A percentile compares a stretch with the other conserved stretches of the same genome.
Evolutionary conservation across 2,797 vertebrate genomes (phyloP).

Genomic region (Sebastes variabilis): DNA sequence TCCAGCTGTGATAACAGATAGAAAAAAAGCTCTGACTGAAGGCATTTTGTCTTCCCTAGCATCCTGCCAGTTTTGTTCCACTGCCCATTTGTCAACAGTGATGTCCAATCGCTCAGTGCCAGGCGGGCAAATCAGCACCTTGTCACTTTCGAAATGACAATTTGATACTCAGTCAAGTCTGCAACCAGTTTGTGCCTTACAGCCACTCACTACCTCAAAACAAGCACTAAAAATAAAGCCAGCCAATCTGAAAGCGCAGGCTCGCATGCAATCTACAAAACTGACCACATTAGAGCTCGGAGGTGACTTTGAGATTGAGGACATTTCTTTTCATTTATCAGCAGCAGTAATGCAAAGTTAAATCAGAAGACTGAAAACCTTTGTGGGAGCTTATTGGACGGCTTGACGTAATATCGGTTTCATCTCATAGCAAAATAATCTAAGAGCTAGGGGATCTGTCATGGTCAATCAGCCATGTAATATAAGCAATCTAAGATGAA

Average conservation of each 20-base stretch:
- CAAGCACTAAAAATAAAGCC: slow-evolving; percentile 74
- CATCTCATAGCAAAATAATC: slow-evolving; percentile 45
- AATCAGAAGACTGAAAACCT: slow-evolving; percentile 27
- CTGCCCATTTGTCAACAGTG: slow-evolving; percentile 90
- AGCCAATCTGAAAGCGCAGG: slow-evolving; percentile 51
- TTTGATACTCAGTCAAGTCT: slow-evolving; percentile 83
- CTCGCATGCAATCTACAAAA: slow-evolving; percentile 60
- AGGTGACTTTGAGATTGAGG: slow-evolving; percentile 65
- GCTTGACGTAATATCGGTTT: slow-evolving; percentile 48
- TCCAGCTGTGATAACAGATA: slow-evolving; percentile 79
- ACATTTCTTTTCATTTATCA: slow-evolving; percentile 56
- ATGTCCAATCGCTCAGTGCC: slow-evolving; percentile 90
- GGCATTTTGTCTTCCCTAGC: slow-evolving; percentile 86
- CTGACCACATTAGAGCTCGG: slow-evolving; percentile 46
- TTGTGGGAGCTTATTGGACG: slow-evolving; percentile 37
- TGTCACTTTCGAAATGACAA: slow-evolving; percentile 87
- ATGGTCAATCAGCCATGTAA: slow-evolving; percentile 60
- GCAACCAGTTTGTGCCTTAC: slow-evolving; percentile 68
- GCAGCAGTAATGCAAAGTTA: slow-evolving; percentile 33
- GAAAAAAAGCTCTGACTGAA: slow-evolving; percentile 69
- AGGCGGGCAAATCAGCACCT: slow-evolving; percentile 84
- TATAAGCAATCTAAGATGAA: slow-evolving; percentile 52
- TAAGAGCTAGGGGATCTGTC: slow-evolving; percentile 39
- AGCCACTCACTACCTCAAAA: slow-evolving; percentile 70
- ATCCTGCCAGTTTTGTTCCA: slow-evolving; percentile 86